These are phyloP conservation scores for Cenopis cana DNA, from an alignment of 2,888 invertebrate species.

Conservation along the genomic window DNA sequence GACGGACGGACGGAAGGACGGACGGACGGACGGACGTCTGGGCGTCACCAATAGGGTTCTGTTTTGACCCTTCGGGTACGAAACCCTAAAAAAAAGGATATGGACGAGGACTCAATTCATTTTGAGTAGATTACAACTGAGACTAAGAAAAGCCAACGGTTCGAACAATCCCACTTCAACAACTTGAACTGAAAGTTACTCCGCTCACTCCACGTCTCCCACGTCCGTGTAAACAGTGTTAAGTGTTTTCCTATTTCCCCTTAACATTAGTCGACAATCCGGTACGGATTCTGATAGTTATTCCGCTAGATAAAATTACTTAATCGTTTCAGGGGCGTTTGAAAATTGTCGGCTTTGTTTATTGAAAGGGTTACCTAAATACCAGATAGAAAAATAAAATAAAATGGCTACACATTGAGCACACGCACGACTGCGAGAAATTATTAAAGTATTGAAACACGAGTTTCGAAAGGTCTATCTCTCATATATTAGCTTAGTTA, in stretches of 20 bases:
- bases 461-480: no score
- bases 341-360: not conserved
- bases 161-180: constrained; percentile 23
- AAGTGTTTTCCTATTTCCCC: constrained; percentile 64
- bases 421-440: no score
- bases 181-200: constrained; percentile 31
- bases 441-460: no score
- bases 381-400: not conserved
- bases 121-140: constrained; percentile 14
- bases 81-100: no score
- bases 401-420: not conserved
- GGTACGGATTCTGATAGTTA: constrained; percentile 21
- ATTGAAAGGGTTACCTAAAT: not conserved
- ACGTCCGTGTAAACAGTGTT: constrained; percentile 57
- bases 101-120: not conserved
- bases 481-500: no score
- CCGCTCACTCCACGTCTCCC: constrained; percentile 49
- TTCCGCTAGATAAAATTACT: constrained; percentile 15
- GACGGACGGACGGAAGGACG: no score
- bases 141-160: constrained; percentile 14
- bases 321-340: constrained; percentile 22
- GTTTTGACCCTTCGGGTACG: no score
- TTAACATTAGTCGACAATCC: constrained; percentile 52
- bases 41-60: no score
- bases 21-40: no score